Conservation (phyloP, 2,797 vertebrate genomes). For the Acestrorhynchus altus region DNA sequence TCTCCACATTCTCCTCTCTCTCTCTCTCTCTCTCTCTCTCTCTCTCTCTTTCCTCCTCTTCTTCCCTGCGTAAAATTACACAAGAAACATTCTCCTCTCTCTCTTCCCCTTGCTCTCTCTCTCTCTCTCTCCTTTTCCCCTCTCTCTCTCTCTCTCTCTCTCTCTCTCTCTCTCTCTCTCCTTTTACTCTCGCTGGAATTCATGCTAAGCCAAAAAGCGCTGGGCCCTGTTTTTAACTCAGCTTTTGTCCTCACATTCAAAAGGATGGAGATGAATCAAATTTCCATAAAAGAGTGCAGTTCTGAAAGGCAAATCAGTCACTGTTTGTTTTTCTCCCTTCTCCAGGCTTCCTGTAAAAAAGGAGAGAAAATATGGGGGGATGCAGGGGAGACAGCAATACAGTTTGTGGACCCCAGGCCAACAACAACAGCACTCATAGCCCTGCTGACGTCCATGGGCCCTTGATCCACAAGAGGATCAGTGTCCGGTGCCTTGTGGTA, state of each 20-base stretch:
- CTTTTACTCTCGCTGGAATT: background rate
- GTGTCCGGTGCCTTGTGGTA: conserved; percentile 58
- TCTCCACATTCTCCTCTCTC: background rate
- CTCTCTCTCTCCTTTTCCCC: background rate
- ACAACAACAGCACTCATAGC: conserved; percentile 27
- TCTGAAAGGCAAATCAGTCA: conserved; percentile 17
- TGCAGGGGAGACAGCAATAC: conserved; percentile 2
- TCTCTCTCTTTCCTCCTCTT: background rate
- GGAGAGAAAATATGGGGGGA: background rate
- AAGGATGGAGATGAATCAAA: conserved; percentile 30
- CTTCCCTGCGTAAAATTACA: too few species aligned
- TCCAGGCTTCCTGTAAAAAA: background rate
- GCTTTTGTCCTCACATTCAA: conserved; percentile 24
- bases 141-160: too few species aligned
- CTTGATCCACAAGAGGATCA: conserved; percentile 57
- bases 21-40: background rate
- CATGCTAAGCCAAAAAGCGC: background rate
- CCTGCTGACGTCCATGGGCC: conserved; percentile 42
- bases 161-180: background rate
- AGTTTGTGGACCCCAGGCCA: conserved; percentile 55
- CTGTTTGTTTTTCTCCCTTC: conserved; percentile 17
- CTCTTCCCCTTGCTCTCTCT: background rate
- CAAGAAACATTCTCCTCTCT: too few species aligned
- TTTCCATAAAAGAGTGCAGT: conserved; percentile 20
- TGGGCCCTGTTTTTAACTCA: background rate